A percentile compares a stretch with the other conserved stretches of the same genome.
phyloP scores from a whole-genome alignment of 2,797 vertebrate genomes.

The Labeo calbasu region DNA sequence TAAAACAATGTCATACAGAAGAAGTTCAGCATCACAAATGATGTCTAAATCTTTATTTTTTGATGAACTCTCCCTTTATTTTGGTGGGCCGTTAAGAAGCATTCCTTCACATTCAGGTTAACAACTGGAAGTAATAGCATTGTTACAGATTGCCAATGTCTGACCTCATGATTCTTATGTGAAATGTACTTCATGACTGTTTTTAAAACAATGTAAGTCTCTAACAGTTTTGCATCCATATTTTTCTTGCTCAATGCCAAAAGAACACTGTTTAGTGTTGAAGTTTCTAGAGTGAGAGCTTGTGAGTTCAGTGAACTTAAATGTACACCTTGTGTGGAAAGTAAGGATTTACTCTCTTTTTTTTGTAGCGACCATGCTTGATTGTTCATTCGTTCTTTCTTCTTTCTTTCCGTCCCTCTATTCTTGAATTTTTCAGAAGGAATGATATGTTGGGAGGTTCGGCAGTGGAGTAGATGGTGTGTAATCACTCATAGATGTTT shows the following conservation, averaged over 20 bases:
- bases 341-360: slow-evolving; percentile 30
- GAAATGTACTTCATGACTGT: slow-evolving; percentile 47
- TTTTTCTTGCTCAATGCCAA: slow-evolving; percentile 75
- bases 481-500: slow-evolving; percentile 12
- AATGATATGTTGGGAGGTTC: slow-evolving; percentile 9
- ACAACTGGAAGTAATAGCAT: slow-evolving; percentile 69
- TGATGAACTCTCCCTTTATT: slow-evolving; percentile 59
- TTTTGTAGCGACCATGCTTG: slow-evolving; percentile 15
- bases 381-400: slow-evolving; percentile 15
- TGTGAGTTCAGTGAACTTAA: slow-evolving; percentile 58
- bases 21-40: neutral
- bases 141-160: slow-evolving; percentile 64
- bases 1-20: neutral
- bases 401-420: slow-evolving; percentile 5
- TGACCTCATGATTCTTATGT: slow-evolving; percentile 55
- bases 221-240: slow-evolving; percentile 42
- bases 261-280: slow-evolving; percentile 61
- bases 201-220: slow-evolving; percentile 40
- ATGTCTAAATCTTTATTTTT: neutral
- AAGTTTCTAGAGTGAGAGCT: slow-evolving; percentile 60
- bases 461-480: neutral
- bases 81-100: slow-evolving; percentile 77
- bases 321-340: slow-evolving; percentile 8
- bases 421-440: neutral
- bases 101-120: slow-evolving; percentile 80